These are phyloP conservation scores for Xylota sylvarum DNA, from an alignment of 2,888 invertebrate species.

Conservation along the genomic window DNA sequence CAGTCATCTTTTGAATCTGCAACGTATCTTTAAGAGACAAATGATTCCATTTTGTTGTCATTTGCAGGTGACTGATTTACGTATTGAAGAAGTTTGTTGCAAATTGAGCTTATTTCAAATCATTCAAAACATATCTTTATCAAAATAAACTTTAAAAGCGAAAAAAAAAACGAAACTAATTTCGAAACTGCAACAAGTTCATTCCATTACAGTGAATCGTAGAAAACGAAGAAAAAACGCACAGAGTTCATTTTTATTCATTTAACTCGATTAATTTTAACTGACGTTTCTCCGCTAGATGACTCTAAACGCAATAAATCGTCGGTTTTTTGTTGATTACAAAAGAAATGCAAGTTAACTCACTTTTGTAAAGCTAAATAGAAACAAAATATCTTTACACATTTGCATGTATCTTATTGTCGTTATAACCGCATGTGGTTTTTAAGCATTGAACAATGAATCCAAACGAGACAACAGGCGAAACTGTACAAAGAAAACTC, in stretches of 20 bases:
- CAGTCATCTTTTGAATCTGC: constrained; percentile 60
- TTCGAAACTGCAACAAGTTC: constrained; percentile 70
- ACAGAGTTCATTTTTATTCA: constrained; percentile 45
- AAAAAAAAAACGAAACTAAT: constrained; percentile 49
- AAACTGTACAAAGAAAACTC: constrained; percentile 52
- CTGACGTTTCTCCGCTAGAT: constrained; percentile 71
- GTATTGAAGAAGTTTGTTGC: neutral
- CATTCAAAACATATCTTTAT: neutral
- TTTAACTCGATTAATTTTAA: constrained; percentile 22
- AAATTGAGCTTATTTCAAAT: neutral
- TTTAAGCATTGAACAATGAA: constrained; percentile 46
- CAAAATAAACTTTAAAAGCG: constrained; percentile 13
- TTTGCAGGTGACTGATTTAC: neutral
- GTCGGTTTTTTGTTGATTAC: constrained; percentile 70
- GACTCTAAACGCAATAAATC: constrained; percentile 52
- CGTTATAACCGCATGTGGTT: neutral
- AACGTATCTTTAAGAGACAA: constrained; percentile 40
- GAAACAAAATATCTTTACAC: neutral
- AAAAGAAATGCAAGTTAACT: constrained; percentile 51
- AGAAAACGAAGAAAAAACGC: neutral
- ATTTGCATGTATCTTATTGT: constrained; percentile 32
- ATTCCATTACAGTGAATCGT: constrained; percentile 39
- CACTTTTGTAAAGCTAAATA: constrained; percentile 12
- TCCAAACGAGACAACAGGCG: constrained; percentile 54
- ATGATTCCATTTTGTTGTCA: neutral